Percentiles rank a stretch among this genome's conserved stretches.
Conservation (phyloP, 2,797 vertebrate genomes). For the Myripristis murdjan region DNA sequence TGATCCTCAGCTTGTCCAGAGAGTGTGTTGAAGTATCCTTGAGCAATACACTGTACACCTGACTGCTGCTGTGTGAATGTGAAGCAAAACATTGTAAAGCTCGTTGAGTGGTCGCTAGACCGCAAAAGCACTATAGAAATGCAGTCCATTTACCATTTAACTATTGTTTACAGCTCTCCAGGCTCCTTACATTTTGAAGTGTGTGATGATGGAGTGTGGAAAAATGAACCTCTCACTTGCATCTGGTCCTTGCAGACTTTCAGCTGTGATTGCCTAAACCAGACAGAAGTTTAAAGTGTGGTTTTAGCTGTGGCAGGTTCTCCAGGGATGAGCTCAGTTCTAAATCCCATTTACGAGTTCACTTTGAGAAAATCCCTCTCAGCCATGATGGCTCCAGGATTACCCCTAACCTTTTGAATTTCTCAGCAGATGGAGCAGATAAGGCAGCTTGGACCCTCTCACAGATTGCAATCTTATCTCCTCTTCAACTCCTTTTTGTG, state of each 20-base stretch:
- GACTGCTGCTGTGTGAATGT: too few relatives aligned
- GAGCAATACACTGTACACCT: too few relatives aligned
- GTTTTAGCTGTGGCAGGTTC: slow-evolving; percentile 39
- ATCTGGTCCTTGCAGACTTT: slow-evolving; percentile 35
- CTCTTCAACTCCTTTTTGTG: slow-evolving; percentile 7
- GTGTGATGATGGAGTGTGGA: background rate
- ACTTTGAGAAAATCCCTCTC: slow-evolving; percentile 48
- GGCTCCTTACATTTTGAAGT: background rate
- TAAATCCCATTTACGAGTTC: slow-evolving; percentile 58
- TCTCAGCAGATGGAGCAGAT: slow-evolving; percentile 45
- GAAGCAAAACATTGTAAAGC: too few relatives aligned
- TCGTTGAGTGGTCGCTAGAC: too few relatives aligned
- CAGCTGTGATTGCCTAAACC: slow-evolving; percentile 37
- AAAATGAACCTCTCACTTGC: slow-evolving; percentile 14
- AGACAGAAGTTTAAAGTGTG: slow-evolving; percentile 46
- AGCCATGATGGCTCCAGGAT: slow-evolving; percentile 30
- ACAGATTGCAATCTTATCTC: slow-evolving; percentile 18
- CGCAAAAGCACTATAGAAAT: too few relatives aligned
- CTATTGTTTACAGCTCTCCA: slow-evolving; percentile 29
- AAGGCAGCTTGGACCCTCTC: slow-evolving; percentile 10
- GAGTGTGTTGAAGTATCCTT: too few relatives aligned
- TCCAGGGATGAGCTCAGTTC: slow-evolving; percentile 44
- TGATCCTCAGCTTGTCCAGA: too few relatives aligned
- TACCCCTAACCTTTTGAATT: slow-evolving; percentile 24
- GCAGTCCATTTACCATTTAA: too few relatives aligned